Percentiles rank a stretch among this genome's conserved stretches.
phyloP scores from a whole-genome alignment of 1,140 invertebrate genomes.

The Bombus waltoni region DNA sequence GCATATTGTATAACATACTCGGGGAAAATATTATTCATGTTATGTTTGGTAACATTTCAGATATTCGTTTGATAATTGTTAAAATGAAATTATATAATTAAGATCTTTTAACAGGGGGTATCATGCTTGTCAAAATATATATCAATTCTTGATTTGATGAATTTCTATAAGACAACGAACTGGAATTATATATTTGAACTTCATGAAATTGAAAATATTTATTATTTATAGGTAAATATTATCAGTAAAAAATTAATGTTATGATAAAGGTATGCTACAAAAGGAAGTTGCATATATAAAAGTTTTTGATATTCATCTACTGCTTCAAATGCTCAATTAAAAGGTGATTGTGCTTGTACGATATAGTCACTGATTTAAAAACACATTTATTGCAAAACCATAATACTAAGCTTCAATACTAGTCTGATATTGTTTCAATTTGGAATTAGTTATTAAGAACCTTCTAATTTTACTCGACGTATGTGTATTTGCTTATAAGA shows the following conservation, averaged over 20 bases:
- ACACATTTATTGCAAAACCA: neutral
- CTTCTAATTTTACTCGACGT: neutral
- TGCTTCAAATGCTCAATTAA: slow-evolving; percentile 65
- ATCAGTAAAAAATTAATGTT: slow-evolving; percentile 29
- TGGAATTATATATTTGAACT: slow-evolving; percentile 53
- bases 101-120: neutral
- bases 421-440: slow-evolving; percentile 3
- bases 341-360: slow-evolving; percentile 54
- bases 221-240: slow-evolving; percentile 52
- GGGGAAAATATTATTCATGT: slow-evolving; percentile 51
- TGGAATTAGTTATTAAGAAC: slow-evolving; percentile 3
- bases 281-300: slow-evolving; percentile 24
- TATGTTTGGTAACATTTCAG: slow-evolving; percentile 47
- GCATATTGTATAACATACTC: slow-evolving; percentile 5
- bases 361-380: slow-evolving; percentile 40
- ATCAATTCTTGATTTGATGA: slow-evolving; percentile 44
- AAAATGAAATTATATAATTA: slow-evolving; percentile 12
- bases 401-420: slow-evolving; percentile 20
- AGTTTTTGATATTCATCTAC: slow-evolving; percentile 61
- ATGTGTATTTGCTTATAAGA: neutral
- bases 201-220: slow-evolving; percentile 52
- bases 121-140: slow-evolving; percentile 13
- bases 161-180: slow-evolving; percentile 65
- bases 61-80: slow-evolving; percentile 53
- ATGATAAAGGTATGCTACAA: slow-evolving; percentile 23